A percentile compares a stretch with the other conserved stretches of the same genome.
These are phyloP conservation scores for Gnathonemus longibarbis DNA, from an alignment of 2,113 vertebrate species.

Conservation along the genomic window DNA sequence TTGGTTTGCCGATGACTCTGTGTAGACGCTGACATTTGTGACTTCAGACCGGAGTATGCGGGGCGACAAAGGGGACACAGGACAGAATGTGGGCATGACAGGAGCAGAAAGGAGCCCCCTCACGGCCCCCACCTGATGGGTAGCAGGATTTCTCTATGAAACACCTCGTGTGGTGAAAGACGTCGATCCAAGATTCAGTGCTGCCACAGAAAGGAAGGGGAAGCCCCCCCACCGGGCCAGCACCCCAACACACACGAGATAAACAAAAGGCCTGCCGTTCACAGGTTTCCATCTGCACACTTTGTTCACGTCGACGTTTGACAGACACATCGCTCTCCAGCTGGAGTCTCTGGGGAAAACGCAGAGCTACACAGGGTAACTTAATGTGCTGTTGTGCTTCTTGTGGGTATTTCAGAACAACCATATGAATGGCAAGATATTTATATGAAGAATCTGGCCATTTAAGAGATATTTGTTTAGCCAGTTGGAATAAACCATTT, in stretches of 20 bases:
- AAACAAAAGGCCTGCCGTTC: background rate
- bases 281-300: background rate
- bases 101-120: conserved; percentile 38
- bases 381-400: background rate
- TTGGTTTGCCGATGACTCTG: conserved; percentile 27
- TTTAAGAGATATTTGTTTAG: background rate
- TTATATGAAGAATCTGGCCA: background rate
- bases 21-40: conserved; percentile 36
- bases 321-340: background rate
- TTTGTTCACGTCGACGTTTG: background rate
- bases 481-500: background rate
- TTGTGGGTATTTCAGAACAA: background rate
- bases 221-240: background rate
- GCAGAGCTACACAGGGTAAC: background rate
- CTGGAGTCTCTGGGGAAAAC: background rate
- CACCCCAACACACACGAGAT: background rate
- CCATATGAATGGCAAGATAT: background rate
- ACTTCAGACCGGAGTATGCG: conserved; percentile 21
- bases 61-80: conserved; percentile 28
- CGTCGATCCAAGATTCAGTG: conserved; percentile 55
- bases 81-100: conserved; percentile 39
- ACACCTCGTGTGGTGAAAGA: conserved; percentile 32
- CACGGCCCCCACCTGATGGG: conserved; percentile 36
- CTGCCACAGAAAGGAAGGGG: conserved; percentile 35
- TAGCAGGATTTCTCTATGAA: conserved; percentile 58